Percentiles rank a stretch among this genome's conserved stretches.
phyloP scores from a whole-genome alignment of 2,113 vertebrate species.

The Coptodon rendalli region DNA sequence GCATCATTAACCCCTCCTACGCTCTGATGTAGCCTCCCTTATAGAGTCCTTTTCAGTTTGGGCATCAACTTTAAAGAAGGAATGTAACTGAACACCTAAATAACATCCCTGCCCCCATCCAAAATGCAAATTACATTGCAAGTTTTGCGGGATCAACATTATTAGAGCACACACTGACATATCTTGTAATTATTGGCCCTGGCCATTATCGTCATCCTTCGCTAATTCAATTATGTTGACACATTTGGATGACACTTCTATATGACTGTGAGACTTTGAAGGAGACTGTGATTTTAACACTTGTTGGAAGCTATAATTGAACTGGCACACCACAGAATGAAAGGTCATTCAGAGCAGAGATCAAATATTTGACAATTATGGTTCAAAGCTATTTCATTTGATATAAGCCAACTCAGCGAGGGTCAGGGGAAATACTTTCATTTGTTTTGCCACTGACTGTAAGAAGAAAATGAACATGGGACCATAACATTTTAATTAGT shows the following conservation, averaged over 20 bases:
- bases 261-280: slow-evolving; percentile 30
- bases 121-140: not conserved
- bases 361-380: slow-evolving; percentile 10
- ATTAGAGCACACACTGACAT: not conserved
- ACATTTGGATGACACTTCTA: not conserved
- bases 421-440: not conserved
- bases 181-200: slow-evolving; percentile 10
- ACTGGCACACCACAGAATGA: slow-evolving; percentile 5
- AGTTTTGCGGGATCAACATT: not conserved
- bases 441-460: not conserved
- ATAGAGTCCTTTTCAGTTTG: not conserved
- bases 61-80: not conserved
- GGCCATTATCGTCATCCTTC: not conserved
- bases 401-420: not conserved
- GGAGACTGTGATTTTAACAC: slow-evolving; percentile 18
- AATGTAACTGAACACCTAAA: not conserved
- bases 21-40: not conserved
- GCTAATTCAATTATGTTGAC: slow-evolving; percentile 27
- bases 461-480: not conserved
- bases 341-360: slow-evolving; percentile 24
- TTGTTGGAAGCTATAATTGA: slow-evolving; percentile 31
- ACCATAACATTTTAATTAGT: not conserved
- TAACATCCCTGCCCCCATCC: not conserved
- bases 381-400: not conserved
- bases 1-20: slow-evolving; percentile 27